Evolutionary conservation across 1,140 invertebrate genomes (phyloP).

Genomic region (Trachymyrmex cornetzi): DNA sequence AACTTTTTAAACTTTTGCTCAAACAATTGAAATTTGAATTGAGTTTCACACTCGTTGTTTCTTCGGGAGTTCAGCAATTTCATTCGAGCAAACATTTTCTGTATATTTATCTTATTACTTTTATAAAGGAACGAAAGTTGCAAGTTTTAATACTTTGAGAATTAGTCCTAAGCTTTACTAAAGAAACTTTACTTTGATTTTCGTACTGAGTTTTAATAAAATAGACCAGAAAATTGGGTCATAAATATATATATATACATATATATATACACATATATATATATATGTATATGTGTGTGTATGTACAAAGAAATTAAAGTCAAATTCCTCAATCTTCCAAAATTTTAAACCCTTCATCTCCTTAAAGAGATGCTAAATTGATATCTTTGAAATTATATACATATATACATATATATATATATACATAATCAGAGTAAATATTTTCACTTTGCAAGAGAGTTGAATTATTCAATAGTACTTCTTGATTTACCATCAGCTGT

Average conservation of each 20-base stretch:
- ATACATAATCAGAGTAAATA: not conserved
- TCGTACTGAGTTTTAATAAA: not conserved
- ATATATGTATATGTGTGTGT: not conserved
- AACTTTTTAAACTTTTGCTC: not conserved
- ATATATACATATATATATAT: too few species aligned
- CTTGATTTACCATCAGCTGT: not conserved
- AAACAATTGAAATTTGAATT: not conserved
- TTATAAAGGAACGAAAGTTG: not conserved
- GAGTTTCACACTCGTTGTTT: not conserved
- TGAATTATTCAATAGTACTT: not conserved
- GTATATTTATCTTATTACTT: conserved; percentile 4
- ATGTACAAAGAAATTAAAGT: not conserved
- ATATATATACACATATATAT: not conserved
- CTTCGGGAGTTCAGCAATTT: not conserved
- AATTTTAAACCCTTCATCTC: not conserved
- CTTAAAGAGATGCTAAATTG: not conserved
- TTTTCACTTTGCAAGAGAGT: not conserved
- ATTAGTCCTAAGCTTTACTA: conserved; percentile 16
- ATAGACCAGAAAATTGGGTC: not conserved
- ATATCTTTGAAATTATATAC: not conserved
- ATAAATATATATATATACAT: too few species aligned
- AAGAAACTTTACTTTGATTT: not conserved
- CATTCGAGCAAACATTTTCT: not conserved
- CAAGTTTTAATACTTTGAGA: not conserved
- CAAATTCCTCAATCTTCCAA: not conserved